Base-by-base conservation (phyloP, 2,113 vertebrate species). In the Asarcornis scutulata region DNA sequence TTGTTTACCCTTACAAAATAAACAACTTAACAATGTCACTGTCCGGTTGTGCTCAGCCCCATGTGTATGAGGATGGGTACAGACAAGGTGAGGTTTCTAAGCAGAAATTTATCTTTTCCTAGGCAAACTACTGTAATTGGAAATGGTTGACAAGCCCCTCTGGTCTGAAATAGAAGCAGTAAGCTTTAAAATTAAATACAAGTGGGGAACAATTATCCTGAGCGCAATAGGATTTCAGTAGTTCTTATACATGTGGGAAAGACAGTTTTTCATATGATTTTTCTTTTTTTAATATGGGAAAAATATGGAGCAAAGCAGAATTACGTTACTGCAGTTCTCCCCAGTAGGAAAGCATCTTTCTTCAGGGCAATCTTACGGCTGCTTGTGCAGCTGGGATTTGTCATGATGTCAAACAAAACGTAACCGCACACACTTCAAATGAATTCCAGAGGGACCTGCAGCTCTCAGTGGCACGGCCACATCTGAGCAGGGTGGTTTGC, bases 151-250 rank as follows among this genome's bases (percentile, higher is more conserved):
- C 69, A 86, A 84, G 53, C 6, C 26, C 22, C 23, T 81, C 52
- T 53, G 71, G 60, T 72, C 83, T 92, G 69, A 91, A 93, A 93
- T 38, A 86, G 60, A 75, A 92, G 62, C 52, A 92, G 60, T 26
- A 53, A 88, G n/a, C 10, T 93, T 86, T 88, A 93, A 94, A 93
- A 88, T 88, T 69, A 83, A 94, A 78, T 60, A 64, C 32, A 92
- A 82, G 73, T 84, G 82, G 64, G 82, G 32, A 91, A 79, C 48
- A 82, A 89, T 93, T 75, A 96, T 82, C 69, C 34, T n/a, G 73
- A 81, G 58, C 11, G 1, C 48, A 91, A 48, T 75, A 94, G 79
- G 77, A 91, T 20, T 66, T 82, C 83, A 91, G 53, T 82, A 86
- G 69, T 72, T 42, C 31, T 93, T 29, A 38, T 34, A 58, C 44